These are phyloP conservation scores for Ophioninae sp. DNA, from an alignment of 2,888 invertebrate species.

Conservation along the genomic window DNA sequence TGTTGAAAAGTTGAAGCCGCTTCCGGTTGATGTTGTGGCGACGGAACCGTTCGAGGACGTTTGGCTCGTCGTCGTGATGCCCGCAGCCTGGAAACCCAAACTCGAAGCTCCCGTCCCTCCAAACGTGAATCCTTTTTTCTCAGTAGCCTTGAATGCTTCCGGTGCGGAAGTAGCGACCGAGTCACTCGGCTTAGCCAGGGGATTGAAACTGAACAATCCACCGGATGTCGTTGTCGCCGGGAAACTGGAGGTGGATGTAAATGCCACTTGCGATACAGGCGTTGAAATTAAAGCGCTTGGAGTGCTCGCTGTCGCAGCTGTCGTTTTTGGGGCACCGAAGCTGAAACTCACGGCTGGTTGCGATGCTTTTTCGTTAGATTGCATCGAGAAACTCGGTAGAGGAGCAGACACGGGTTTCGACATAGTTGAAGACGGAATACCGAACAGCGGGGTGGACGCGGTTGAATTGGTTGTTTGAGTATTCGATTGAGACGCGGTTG, in stretches of 20 bases:
- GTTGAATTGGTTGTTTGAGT: conserved; percentile 26
- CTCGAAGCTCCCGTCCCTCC: not conserved
- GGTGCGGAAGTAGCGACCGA: not conserved
- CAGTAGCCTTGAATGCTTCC: not conserved
- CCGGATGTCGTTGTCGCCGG: not conserved
- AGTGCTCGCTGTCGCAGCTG: conserved; percentile 5
- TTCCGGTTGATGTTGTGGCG: conserved; percentile 6
- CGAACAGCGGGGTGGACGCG: conserved; percentile 8
- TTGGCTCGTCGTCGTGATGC: conserved; percentile 3
- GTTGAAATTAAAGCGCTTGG: not conserved
- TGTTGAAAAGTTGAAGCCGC: conserved; percentile 37
- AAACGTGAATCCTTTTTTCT: not conserved
- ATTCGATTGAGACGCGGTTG: conserved; percentile 27
- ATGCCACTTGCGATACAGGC: not conserved
- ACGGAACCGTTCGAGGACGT: conserved; percentile 11
- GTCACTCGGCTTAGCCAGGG: not conserved
- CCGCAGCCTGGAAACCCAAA: not conserved
- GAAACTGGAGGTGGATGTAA: not conserved
- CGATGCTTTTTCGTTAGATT: conserved; percentile 7
- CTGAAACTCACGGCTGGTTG: conserved; percentile 40
- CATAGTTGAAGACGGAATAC: not conserved
- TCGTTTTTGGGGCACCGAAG: conserved; percentile 45
- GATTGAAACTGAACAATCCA: not conserved
- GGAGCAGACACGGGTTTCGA: conserved; percentile 3
- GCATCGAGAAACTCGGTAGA: not conserved